A percentile compares a stretch with the other conserved stretches of the same genome.
Evolutionary conservation across 2,113 vertebrate genomes (phyloP).

Genomic region (Pygoscelis adeliae): DNA sequence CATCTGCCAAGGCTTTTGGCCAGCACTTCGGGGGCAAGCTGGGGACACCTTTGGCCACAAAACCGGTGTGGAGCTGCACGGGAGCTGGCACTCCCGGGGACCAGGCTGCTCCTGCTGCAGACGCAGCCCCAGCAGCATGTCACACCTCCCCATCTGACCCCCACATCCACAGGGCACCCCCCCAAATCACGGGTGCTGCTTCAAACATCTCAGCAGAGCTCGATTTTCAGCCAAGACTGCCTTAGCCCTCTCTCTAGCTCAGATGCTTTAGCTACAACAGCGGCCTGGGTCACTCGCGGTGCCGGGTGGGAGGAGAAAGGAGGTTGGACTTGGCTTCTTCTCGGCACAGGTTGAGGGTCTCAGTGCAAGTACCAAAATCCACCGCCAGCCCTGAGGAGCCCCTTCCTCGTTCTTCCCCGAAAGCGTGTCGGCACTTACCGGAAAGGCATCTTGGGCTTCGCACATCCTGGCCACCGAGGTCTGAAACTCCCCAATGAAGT

Average conservation of each 20-base stretch:
- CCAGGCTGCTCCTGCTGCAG: not conserved
- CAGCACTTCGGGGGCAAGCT: fast-evolving
- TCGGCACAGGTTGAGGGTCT: not conserved
- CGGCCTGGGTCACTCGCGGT: not conserved
- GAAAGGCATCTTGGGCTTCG: constrained; percentile 84
- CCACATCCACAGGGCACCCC: not conserved
- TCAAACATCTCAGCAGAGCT: not conserved
- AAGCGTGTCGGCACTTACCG: constrained; percentile 69
- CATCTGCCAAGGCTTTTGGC: not conserved
- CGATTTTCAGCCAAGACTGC: not conserved
- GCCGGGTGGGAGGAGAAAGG: fast-evolving
- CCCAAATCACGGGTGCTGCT: not conserved
- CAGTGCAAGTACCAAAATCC: not conserved
- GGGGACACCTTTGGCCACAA: not conserved
- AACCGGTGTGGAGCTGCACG: fast-evolving
- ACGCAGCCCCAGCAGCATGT: not conserved
- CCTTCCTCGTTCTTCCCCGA: not conserved
- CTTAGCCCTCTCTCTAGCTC: not conserved
- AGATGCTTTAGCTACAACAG: not conserved
- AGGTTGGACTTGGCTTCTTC: not conserved
- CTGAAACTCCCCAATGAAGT: constrained; percentile 96
- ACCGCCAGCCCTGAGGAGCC: fast-evolving
- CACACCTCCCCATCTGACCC: not conserved
- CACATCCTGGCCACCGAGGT: constrained; percentile 88
- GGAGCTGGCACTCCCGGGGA: not conserved